Base-by-base conservation (phyloP, 1,140 invertebrate genomes). In the Holcopasites calliopsidis region DNA sequence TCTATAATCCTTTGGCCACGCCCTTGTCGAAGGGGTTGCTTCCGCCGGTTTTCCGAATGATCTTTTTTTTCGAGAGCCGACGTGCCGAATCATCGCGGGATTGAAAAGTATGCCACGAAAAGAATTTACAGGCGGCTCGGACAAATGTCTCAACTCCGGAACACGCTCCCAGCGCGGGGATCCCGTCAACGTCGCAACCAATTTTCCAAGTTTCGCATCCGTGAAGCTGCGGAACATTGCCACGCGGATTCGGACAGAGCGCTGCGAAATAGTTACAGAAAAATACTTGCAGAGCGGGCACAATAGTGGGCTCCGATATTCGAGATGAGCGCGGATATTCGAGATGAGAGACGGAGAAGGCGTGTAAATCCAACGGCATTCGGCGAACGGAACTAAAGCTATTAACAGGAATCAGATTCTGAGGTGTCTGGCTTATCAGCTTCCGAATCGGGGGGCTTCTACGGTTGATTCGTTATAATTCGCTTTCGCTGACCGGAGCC, bases 381-480 rank as follows among this genome's bases (percentile, higher is more conserved):
- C 26, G 52, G 31, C 66, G 40, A 47, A 58, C 66, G 16, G 52
- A 57, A 44, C 2, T 23, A 31, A 54, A 65, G 60, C 72, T 58
- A 58, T 68, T 68, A 52, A 73, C 58, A 42, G 70, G 16, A 47
- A 66, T 74, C 52, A 42, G 62, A 74, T 74, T 18, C 31, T 13
- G 62, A 57, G 52, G 33, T 54, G 72, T 28, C 40, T 31, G 40
- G 31, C 52, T 68, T 52, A 74, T 74, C 68, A 65, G 68, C n/a
- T n/a, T 74, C 66, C 62, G 50, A 68, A 38, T 42, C 40, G 72
- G 55, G 8, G 11, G 42, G 23, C 7, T 68, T 23, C 40, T 66
- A 44, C 40, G 31, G 42, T 42, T 68, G 62, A 74, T 74, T 74
- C 71, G 62, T 66, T 66, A 66, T 74, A 68, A 74, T 74, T 74